Conservation (phyloP, 64 coral and sea anemone genomes). For the Trachythela sp. region DNA sequence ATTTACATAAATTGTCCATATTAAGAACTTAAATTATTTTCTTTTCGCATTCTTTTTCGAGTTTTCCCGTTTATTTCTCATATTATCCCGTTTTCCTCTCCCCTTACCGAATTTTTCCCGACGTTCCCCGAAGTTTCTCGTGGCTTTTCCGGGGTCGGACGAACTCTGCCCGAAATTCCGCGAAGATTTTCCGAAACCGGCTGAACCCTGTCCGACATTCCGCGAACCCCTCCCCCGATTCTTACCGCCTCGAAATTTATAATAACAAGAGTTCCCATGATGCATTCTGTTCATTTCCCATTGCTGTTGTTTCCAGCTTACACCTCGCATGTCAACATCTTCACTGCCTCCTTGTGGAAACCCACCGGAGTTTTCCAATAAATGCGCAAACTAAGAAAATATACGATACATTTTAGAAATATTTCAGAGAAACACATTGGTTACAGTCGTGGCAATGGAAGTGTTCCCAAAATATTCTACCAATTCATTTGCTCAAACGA, state of each 20-base stretch:
- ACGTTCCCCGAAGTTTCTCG: background rate
- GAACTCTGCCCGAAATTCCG: background rate
- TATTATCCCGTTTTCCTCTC: background rate
- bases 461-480: too few relatives aligned
- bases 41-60: background rate
- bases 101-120: background rate
- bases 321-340: background rate
- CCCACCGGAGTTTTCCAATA: background rate
- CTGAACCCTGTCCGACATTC: background rate
- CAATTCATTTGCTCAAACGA: too few relatives aligned
- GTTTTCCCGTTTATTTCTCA: background rate
- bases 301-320: slow-evolving; percentile 9
- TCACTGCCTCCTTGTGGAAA: background rate
- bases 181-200: background rate
- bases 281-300: slow-evolving; percentile 14
- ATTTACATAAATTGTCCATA: too few relatives aligned
- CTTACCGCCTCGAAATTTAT: background rate
- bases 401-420: background rate
- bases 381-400: background rate
- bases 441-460: too few relatives aligned
- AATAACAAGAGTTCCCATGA: too few relatives aligned
- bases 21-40: background rate
- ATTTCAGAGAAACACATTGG: too few relatives aligned
- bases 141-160: background rate
- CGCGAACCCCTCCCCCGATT: background rate